These are phyloP conservation scores for Eumaeus atala DNA, from an alignment of 1,140 invertebrate species.

Conservation along the genomic window DNA sequence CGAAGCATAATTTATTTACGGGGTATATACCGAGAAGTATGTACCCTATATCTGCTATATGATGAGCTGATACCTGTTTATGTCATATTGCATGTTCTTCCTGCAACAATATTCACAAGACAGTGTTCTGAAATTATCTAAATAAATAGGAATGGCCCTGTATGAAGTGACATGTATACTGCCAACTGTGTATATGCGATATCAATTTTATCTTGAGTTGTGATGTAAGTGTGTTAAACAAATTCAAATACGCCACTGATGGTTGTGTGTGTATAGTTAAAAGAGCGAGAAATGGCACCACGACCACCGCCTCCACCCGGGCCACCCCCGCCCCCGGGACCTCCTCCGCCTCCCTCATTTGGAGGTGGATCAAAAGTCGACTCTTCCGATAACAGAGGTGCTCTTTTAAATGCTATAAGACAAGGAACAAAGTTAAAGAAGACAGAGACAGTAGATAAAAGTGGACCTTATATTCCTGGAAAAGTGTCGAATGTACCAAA, in stretches of 20 bases:
- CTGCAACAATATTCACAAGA: constrained; percentile 67
- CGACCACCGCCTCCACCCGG: constrained; percentile 74
- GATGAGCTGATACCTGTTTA: constrained; percentile 54
- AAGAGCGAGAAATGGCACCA: constrained; percentile 41
- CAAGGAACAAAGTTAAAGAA: constrained; percentile 89
- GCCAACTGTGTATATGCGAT: constrained; percentile 54
- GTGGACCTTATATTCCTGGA: constrained; percentile 84
- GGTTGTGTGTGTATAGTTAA: constrained; percentile 34
- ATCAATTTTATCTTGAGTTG: constrained; percentile 35
- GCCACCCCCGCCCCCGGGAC: constrained; percentile 75
- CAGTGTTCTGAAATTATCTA: constrained; percentile 63
- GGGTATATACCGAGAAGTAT: no score
- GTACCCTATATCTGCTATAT: constrained; percentile 10
- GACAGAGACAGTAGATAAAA: constrained; percentile 91
- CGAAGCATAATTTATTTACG: no score
- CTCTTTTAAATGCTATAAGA: constrained; percentile 87
- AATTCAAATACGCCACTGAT: constrained; percentile 30
- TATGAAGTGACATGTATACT: constrained; percentile 47
- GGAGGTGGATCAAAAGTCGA: constrained; percentile 66
- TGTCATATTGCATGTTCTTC: constrained; percentile 63
- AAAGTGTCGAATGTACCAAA: constrained; percentile 50
- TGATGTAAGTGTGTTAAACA: constrained; percentile 23
- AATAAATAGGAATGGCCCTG: constrained; percentile 61
- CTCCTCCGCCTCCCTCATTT: constrained; percentile 79
- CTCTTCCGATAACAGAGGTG: constrained; percentile 76